Evolutionary conservation across 1,140 invertebrate species (phyloP).

Genomic region (Dufourea novaeangliae): DNA sequence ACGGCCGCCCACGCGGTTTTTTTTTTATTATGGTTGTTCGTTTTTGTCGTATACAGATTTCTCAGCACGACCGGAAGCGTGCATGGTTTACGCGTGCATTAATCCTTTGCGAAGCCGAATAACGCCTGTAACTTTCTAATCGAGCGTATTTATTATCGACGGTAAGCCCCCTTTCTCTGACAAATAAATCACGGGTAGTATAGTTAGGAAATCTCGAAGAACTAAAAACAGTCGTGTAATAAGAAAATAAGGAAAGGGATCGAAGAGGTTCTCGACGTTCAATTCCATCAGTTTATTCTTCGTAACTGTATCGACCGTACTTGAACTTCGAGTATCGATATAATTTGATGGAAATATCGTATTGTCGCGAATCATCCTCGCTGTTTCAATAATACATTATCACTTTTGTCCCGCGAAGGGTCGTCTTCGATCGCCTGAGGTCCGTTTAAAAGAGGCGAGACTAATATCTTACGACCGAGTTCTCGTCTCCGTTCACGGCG

Average conservation of each 20-base stretch:
- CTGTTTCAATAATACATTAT: not conserved
- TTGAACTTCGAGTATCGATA: not conserved
- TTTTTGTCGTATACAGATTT: not conserved
- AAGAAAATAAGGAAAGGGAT: too few species aligned
- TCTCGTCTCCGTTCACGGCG: not conserved
- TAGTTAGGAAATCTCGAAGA: too few species aligned
- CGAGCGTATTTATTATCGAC: not conserved
- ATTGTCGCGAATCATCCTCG: not conserved
- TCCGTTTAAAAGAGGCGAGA: not conserved
- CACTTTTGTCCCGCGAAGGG: too few species aligned
- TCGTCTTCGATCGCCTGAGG: not conserved
- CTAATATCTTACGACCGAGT: not conserved
- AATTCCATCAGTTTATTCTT: not conserved
- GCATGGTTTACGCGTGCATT: not conserved
- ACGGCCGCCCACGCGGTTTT: constrained; percentile 13
- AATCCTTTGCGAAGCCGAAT: not conserved
- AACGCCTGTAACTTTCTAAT: not conserved
- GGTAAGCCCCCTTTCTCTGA: not conserved
- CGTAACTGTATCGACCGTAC: too few species aligned
- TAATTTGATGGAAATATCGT: not conserved
- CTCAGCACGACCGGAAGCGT: not conserved
- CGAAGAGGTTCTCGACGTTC: not conserved
- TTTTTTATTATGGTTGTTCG: constrained; percentile 21
- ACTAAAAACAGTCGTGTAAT: too few species aligned
- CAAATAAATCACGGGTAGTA: not conserved